Evolutionary conservation across 1,140 invertebrate genomes (phyloP).

Genomic region (Eriocheir sinensis): DNA sequence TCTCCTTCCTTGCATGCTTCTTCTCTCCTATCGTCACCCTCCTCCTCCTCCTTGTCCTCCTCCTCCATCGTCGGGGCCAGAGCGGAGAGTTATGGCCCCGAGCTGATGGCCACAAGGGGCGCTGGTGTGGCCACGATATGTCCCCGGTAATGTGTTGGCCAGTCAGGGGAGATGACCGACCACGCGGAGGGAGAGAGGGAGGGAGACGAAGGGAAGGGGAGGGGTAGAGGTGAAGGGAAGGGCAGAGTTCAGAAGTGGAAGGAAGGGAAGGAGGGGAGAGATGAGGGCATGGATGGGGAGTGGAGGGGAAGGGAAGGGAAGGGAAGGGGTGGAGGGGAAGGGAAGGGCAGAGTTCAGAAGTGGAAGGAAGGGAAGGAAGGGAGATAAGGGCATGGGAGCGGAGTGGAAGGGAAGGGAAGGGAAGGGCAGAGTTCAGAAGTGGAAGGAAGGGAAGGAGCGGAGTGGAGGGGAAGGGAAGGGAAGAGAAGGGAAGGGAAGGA

Average conservation of each 20-base stretch:
- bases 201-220: neutral
- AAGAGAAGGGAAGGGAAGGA: no score
- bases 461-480: neutral
- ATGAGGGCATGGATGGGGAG: no score
- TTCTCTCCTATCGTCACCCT: neutral
- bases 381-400: no score
- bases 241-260: no score
- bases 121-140: neutral
- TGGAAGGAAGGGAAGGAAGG: no score
- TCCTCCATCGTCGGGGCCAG: neutral
- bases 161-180: neutral
- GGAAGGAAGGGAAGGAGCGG: neutral
- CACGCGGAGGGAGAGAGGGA: neutral
- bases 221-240: no score
- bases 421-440: no score
- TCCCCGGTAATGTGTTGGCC: neutral
- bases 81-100: neutral
- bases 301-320: no score
- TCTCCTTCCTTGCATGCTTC: no score
- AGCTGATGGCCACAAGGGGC: neutral
- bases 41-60: neutral
- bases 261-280: no score
- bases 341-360: no score
- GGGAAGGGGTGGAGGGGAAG: neutral
- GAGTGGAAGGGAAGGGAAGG: no score